Evolutionary conservation across 2,888 invertebrate species (phyloP), one percentile per base, ranked within the genome.

Genomic region (Ectropis crepuscularia): DNA sequence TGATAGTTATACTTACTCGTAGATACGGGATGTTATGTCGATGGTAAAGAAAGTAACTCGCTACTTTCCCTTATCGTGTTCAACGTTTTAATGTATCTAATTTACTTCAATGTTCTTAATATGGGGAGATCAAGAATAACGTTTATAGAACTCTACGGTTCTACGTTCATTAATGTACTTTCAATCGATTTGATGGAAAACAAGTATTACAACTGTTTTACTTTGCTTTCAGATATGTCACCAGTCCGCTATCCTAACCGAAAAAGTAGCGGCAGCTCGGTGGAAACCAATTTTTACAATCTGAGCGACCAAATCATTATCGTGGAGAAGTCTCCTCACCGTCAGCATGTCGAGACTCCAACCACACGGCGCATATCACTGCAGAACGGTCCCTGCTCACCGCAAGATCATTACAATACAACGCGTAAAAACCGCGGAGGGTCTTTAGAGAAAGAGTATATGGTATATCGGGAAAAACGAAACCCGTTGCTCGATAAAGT

Each of bases 401-500:
- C 90, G 51, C 92, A 91, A 66, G 94, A 94, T 74, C 89, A 87
- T 72, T 92, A 93, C 76, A 90, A 88, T 72, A 85, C 92, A 64
- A 88, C 92, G 67, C 90, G 90, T 63, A 90, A 90, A 83, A 86
- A 87, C 80, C 89, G 92, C 74, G 89, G 91, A 57, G 89, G 90
- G 68, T 90, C 93, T 70, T 83, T 93, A 70, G 94, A 94, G 73
- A 94, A 94, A 82, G 94, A 94, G 71, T 94, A 93, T 73, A 93
- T 93, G 71, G 93, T 94, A 12, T 92, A 91, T 68, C 87, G 94
- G 72, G 96, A 96, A 85, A 95, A 94, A 80, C 92, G 95, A 62
- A 95, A 95, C 80, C 96, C 96, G 48, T 90, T 96, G 65, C 90
- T 96, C 61, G 95, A 96, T 78, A 94, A 95, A 80, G 95, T 96